Percentiles rank a stretch among this genome's conserved stretches.
Conservation (phyloP, 1,140 invertebrate species). For the Dinoponera quadriceps region DNA sequence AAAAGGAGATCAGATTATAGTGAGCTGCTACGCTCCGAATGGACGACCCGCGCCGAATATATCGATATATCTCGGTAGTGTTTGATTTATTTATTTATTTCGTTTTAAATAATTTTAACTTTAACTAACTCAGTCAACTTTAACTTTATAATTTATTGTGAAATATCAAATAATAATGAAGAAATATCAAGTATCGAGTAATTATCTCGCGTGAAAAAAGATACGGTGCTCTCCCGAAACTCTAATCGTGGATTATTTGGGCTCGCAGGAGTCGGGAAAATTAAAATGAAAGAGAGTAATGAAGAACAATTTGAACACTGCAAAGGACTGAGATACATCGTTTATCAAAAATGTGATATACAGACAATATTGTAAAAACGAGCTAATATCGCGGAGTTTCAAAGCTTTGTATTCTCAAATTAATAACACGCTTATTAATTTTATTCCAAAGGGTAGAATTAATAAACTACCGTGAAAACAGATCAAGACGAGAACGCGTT, state of each 20-base stretch:
- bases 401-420: neutral
- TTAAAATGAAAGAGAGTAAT: no score
- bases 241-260: no score
- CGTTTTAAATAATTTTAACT: neutral
- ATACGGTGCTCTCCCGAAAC: no score
- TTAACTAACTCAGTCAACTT: no score
- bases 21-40: slow-evolving; percentile 88
- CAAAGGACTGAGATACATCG: slow-evolving; percentile 2
- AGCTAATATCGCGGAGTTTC: neutral
- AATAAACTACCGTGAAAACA: neutral
- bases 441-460: neutral
- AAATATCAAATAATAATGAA: no score
- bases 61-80: slow-evolving; percentile 88
- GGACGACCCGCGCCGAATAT: slow-evolving; percentile 91
- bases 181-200: no score
- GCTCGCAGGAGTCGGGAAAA: no score
- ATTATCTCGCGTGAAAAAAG: no score
- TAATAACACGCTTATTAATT: slow-evolving; percentile 27
- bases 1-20: slow-evolving; percentile 87
- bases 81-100: slow-evolving; percentile 25
- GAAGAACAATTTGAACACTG: neutral
- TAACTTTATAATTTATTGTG: no score
- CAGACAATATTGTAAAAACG: neutral
- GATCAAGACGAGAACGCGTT: no score
- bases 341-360: neutral